These are phyloP conservation scores for Emberiza fucata DNA, from an alignment of 2,113 vertebrate species.

Conservation along the genomic window DNA sequence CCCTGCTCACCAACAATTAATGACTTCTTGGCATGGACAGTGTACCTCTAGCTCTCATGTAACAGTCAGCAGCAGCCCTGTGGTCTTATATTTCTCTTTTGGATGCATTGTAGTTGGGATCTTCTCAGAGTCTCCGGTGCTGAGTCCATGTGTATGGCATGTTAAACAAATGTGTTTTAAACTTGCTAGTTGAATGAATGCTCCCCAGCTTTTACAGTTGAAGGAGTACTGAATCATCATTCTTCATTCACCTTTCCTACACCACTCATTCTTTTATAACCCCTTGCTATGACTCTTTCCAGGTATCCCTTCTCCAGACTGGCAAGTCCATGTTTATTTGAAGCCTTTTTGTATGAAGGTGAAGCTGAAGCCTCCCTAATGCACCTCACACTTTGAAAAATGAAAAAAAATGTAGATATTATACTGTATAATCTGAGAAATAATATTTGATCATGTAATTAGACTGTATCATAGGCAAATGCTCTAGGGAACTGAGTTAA, in stretches of 20 bases:
- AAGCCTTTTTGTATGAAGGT: not conserved
- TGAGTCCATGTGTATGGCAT: accelerated
- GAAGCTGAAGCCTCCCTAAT: not conserved
- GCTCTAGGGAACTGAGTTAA: constrained; percentile 62
- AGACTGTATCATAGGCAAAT: constrained; percentile 61
- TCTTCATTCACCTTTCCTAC: not conserved
- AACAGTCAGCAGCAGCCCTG: not conserved
- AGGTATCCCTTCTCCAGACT: not conserved
- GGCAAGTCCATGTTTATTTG: not conserved
- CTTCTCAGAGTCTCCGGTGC: not conserved
- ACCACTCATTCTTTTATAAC: not conserved
- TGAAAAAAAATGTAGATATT: constrained; percentile 43
- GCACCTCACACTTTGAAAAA: constrained; percentile 9
- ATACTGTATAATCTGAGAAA: constrained; percentile 62
- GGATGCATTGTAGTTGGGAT: not conserved
- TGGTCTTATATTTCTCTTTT: not conserved
- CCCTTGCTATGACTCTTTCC: not conserved
- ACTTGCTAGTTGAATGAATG: not conserved
- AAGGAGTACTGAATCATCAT: not conserved
- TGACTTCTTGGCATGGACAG: not conserved
- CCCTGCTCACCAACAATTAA: not conserved
- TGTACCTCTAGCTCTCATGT: not conserved
- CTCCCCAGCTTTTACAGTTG: not conserved
- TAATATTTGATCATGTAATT: constrained; percentile 70
- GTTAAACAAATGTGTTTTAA: not conserved